Conservation (phyloP, 2,797 vertebrate species). For the Podarcis siculus region DNA sequence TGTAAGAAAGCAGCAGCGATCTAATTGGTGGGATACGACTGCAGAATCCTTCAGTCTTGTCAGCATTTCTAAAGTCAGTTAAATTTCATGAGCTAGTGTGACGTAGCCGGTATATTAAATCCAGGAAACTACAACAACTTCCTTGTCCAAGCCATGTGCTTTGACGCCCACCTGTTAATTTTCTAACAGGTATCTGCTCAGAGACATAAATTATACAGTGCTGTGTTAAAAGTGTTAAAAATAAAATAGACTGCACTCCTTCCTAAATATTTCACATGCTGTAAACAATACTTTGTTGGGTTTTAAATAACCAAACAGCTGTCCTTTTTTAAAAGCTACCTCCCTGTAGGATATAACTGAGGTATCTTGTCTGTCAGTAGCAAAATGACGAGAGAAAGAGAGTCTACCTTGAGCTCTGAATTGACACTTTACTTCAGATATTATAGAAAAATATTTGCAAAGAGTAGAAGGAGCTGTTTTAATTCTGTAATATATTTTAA, state of each 20-base stretch:
- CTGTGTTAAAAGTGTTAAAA: conserved; percentile 15
- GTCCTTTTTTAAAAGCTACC: conserved; percentile 35
- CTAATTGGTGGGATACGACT: background rate
- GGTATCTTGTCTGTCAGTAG: background rate
- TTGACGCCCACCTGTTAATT: background rate
- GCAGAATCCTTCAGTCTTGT: background rate
- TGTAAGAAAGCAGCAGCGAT: background rate
- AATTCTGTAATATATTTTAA: conserved; percentile 13
- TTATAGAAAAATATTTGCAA: background rate
- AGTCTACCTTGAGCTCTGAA: background rate
- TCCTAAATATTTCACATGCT: conserved; percentile 26
- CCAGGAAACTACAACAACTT: background rate
- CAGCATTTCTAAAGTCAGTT: background rate
- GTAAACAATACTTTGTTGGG: background rate
- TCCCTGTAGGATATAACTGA: background rate
- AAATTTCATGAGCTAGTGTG: background rate
- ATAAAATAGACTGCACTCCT: background rate
- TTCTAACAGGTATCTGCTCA: background rate
- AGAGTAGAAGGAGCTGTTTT: background rate
- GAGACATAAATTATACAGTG: conserved; percentile 12
- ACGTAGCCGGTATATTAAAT: background rate
- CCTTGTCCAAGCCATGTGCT: background rate
- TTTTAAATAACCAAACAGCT: conserved; percentile 8
- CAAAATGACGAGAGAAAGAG: background rate
- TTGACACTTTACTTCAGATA: background rate